Percentiles rank a stretch among this genome's conserved stretches.
phyloP scores from a whole-genome alignment of 1,140 invertebrate species.

The Bombus breviceps region DNA sequence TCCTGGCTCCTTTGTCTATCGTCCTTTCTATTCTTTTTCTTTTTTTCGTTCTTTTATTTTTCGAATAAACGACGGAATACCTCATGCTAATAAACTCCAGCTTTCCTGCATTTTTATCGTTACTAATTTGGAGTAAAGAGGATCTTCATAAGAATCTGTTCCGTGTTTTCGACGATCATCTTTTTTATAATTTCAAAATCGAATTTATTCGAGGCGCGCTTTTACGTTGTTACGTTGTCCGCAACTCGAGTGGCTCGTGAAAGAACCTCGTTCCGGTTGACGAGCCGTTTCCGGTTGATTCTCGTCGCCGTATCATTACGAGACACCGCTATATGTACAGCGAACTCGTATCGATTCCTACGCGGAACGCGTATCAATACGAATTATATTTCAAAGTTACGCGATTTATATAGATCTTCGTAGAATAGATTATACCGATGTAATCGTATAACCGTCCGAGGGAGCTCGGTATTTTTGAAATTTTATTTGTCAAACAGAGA shows the following conservation, averaged over 20 bases:
- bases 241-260: constrained; percentile 55
- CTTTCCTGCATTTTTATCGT: background rate
- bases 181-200: background rate
- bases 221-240: constrained; percentile 24
- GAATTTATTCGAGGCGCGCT: background rate
- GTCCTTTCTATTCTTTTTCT: too few species aligned
- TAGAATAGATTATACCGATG: background rate
- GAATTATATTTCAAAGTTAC: background rate
- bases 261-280: constrained; percentile 69
- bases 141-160: background rate
- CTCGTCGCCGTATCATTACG: constrained; percentile 35
- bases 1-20: background rate
- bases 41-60: background rate
- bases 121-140: background rate
- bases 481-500: too few species aligned
- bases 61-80: too few species aligned
- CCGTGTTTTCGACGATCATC: background rate
- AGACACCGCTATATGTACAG: constrained; percentile 48
- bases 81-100: too few species aligned
- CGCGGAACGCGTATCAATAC: constrained; percentile 9
- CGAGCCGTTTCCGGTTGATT: constrained; percentile 59
- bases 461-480: too few species aligned
- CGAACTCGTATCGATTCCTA: constrained; percentile 52
- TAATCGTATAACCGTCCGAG: too few species aligned
- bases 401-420: background rate